phyloP scores from a whole-genome alignment of 1,140 invertebrate species.

The Apis laboriosa region DNA sequence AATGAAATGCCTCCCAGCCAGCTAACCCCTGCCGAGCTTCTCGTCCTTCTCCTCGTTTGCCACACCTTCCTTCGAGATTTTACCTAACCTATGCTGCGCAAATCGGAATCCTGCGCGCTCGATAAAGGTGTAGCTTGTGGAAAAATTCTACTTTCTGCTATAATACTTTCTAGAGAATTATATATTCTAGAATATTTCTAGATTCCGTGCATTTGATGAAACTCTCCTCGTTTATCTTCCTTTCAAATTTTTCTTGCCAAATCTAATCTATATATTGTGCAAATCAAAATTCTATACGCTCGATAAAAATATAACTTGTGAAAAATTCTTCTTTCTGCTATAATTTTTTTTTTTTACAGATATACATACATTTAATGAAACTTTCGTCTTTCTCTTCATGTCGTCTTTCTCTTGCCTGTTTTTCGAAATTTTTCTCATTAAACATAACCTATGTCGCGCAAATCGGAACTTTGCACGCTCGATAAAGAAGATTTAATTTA shows the following conservation, averaged over 20 bases:
- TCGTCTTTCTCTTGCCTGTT: neutral
- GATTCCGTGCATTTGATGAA: neutral
- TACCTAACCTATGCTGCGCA: neutral
- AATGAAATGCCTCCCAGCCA: conserved; percentile 77
- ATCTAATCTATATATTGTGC: no score
- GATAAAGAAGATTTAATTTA: neutral
- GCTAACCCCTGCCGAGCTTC: conserved; percentile 48
- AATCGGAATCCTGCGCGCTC: neutral
- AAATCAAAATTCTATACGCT: no score
- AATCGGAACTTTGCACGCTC: neutral
- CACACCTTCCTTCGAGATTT: conserved; percentile 43
- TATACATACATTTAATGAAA: no score
- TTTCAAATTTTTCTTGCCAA: no score
- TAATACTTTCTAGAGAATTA: no score
- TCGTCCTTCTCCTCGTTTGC: conserved; percentile 36
- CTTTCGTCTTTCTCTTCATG: conserved; percentile 24
- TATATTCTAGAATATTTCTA: no score
- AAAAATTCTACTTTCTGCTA: conserved; percentile 19
- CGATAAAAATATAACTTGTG: no score
- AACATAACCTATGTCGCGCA: neutral
- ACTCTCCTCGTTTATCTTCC: no score
- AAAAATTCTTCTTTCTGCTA: no score
- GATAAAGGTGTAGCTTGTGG: neutral
- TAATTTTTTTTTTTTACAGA: no score
- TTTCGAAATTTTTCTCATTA: conserved; percentile 23